These are phyloP conservation scores for Drosophila macrospina DNA, from an alignment of 2,888 invertebrate species.

Conservation along the genomic window DNA sequence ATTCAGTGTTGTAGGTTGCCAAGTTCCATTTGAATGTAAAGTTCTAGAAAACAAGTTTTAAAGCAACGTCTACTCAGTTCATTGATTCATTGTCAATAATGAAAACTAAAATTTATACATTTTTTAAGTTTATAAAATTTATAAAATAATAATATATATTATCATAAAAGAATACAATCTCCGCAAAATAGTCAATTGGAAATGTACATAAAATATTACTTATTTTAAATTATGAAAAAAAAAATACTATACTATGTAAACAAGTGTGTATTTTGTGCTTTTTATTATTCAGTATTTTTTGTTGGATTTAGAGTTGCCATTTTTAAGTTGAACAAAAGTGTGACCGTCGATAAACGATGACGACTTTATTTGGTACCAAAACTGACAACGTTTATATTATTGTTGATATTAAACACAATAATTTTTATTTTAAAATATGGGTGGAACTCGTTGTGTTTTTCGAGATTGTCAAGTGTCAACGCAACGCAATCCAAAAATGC, in stretches of 20 bases:
- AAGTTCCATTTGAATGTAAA: constrained; percentile 4
- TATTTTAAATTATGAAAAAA: too few species aligned
- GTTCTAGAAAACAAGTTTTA: constrained; percentile 29
- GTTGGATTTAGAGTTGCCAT: constrained; percentile 23
- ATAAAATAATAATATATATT: too few species aligned
- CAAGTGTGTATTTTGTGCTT: too few species aligned
- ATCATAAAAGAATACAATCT: too few species aligned
- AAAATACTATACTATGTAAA: too few species aligned
- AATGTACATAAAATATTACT: too few species aligned
- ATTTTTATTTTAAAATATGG: constrained; percentile 79
- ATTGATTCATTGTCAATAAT: neutral
- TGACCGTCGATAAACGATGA: neutral
- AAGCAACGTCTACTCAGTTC: neutral
- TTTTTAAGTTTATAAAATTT: too few species aligned
- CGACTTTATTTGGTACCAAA: constrained; percentile 10
- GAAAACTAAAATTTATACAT: too few species aligned
- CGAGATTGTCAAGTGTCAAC: constrained; percentile 86
- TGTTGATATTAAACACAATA: neutral
- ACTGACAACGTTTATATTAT: constrained; percentile 5
- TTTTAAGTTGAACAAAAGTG: neutral
- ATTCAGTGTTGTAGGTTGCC: constrained; percentile 31
- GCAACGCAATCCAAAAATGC: constrained; percentile 83
- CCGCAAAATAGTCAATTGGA: too few species aligned
- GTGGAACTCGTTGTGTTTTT: constrained; percentile 87
- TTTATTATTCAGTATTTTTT: constrained; percentile 10